Evolutionary conservation across 64 coral and sea anemone genomes (phyloP).

Genomic region (Platygyra sinensis): DNA sequence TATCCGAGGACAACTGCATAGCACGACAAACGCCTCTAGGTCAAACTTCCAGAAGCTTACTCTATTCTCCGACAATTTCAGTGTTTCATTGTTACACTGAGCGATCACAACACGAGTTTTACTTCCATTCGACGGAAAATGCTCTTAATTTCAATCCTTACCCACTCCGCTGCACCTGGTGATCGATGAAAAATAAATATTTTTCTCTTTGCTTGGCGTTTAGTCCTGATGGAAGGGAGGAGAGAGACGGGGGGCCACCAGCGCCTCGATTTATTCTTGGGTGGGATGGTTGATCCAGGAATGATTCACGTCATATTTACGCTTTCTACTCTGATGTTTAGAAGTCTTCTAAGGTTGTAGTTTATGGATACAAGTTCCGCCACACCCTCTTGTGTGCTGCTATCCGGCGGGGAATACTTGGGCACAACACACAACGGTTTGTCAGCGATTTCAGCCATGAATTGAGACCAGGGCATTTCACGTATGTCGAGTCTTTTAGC

Average conservation of each 20-base stretch:
- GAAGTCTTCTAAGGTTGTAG: conserved; percentile 74
- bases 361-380: conserved; percentile 83
- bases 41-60: no score
- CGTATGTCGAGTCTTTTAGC: conserved; percentile 70
- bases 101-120: no score
- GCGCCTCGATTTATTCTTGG: not conserved
- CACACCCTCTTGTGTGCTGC: conserved; percentile 52
- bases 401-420: conserved; percentile 45
- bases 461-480: conserved; percentile 83
- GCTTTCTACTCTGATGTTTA: conserved; percentile 80
- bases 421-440: conserved; percentile 68
- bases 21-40: no score
- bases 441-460: conserved; percentile 65
- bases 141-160: no score
- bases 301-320: conserved; percentile 57
- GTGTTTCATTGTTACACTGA: no score
- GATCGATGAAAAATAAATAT: no score
- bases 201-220: no score
- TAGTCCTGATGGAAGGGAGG: no score
- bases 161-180: no score
- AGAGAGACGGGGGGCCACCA: not conserved
- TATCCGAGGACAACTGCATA: no score
- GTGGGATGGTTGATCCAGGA: not conserved
- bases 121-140: no score
- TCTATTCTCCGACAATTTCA: no score